Percentiles rank a stretch among this genome's conserved stretches.
Conservation (phyloP, 2,888 invertebrate species). For the Serrognathus titanus region DNA sequence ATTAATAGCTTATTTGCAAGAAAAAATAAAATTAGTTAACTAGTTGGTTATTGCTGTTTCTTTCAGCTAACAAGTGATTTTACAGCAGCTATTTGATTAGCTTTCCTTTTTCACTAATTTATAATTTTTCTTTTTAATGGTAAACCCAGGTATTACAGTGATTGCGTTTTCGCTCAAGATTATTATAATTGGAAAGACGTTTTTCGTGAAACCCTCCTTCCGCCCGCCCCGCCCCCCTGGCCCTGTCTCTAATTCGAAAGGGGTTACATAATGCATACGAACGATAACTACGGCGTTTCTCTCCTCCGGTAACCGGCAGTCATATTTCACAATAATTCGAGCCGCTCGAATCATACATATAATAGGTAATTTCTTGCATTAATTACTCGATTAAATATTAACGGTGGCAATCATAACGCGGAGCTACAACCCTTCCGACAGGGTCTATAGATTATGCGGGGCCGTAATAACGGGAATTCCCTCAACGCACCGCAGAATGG, state of each 20-base stretch:
- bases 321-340: conserved; percentile 52
- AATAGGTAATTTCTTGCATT: conserved; percentile 55
- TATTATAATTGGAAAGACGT: too few relatives aligned
- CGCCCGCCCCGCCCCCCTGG: conserved; percentile 25
- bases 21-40: too few relatives aligned
- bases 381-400: conserved; percentile 54
- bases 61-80: too few relatives aligned
- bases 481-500: conserved; percentile 38
- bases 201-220: conserved; percentile 4
- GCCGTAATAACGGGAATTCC: conserved; percentile 46
- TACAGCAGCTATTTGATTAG: too few relatives aligned
- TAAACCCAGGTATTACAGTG: too few relatives aligned
- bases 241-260: conserved; percentile 14
- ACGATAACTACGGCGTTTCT: conserved; percentile 13
- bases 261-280: conserved; percentile 18
- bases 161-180: too few relatives aligned
- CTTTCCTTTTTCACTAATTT: too few relatives aligned
- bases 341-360: conserved; percentile 52
- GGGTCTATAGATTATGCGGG: conserved; percentile 49
- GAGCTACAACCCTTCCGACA: conserved; percentile 47
- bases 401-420: conserved; percentile 51
- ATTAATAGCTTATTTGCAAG: too few relatives aligned
- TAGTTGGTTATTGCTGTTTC: too few relatives aligned
- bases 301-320: conserved; percentile 31
- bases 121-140: too few relatives aligned